Percentiles rank a stretch among this genome's conserved stretches.
phyloP scores from a whole-genome alignment of 1,140 invertebrate species.

The Amyelois transitella region DNA sequence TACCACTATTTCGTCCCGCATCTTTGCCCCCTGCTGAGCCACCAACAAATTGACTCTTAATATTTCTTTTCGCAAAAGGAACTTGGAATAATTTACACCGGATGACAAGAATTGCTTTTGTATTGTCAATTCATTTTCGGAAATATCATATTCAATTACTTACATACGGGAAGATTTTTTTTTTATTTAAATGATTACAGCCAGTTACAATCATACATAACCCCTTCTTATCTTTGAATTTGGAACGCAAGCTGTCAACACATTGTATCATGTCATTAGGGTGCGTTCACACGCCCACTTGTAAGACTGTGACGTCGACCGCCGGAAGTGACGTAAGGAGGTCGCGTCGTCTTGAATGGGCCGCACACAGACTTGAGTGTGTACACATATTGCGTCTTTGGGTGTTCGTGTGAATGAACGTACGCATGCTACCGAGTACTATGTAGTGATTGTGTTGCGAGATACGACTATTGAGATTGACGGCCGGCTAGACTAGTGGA shows the following conservation, averaged over 20 bases:
- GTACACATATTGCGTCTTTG: constrained; percentile 13
- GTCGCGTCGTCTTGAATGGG: constrained; percentile 55
- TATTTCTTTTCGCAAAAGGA: constrained; percentile 23
- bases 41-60: constrained; percentile 18
- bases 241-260: constrained; percentile 52
- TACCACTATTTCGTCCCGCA: constrained; percentile 62
- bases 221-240: constrained; percentile 33
- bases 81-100: constrained; percentile 3
- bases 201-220: neutral
- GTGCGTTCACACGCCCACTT: constrained; percentile 55
- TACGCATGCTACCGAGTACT: constrained; percentile 47
- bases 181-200: neutral
- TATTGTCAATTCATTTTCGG: neutral
- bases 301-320: constrained; percentile 56
- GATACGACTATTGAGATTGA: constrained; percentile 52
- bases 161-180: neutral
- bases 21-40: constrained; percentile 37
- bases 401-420: constrained; percentile 54
- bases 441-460: constrained; percentile 40
- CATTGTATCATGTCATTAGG: constrained; percentile 36
- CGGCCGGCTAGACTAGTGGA: constrained; percentile 36
- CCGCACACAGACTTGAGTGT: constrained; percentile 38
- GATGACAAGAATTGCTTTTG: constrained; percentile 7
- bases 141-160: neutral
- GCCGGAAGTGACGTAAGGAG: constrained; percentile 62